Conservation (phyloP, 2,888 invertebrate species). For the Campaea margaritaria region DNA sequence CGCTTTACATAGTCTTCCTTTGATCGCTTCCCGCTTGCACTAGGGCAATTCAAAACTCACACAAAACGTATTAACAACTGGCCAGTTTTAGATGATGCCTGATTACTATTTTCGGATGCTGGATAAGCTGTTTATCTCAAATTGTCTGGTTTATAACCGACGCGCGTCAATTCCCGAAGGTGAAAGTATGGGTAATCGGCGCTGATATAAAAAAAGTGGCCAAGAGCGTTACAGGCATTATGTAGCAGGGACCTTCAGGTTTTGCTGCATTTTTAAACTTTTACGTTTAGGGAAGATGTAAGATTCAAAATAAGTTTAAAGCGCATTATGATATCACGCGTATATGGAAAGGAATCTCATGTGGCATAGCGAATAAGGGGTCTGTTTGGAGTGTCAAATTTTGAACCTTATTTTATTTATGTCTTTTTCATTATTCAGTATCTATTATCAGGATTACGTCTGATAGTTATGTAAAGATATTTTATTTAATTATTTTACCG, state of each 20-base stretch:
- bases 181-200: conserved; percentile 72
- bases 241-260: conserved; percentile 16
- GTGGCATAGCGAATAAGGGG: no score
- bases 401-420: no score
- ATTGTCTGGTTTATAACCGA: conserved; percentile 64
- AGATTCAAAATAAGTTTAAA: no score
- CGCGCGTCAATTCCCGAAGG: conserved; percentile 54
- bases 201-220: conserved; percentile 8
- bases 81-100: conserved; percentile 63
- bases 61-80: conserved; percentile 58
- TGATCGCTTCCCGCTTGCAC: conserved; percentile 27
- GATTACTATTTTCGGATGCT: conserved; percentile 64
- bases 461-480: no score
- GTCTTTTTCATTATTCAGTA: no score
- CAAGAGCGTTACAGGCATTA: background rate
- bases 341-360: no score
- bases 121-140: conserved; percentile 72
- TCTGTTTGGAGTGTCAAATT: no score
- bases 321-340: no score
- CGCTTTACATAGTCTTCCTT: no score
- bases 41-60: conserved; percentile 29
- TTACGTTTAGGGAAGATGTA: background rate
- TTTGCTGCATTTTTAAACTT: background rate
- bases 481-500: no score
- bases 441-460: no score